Base-by-base conservation (phyloP, 2,113 vertebrate species). In the Erythrolamprus reginae region DNA sequence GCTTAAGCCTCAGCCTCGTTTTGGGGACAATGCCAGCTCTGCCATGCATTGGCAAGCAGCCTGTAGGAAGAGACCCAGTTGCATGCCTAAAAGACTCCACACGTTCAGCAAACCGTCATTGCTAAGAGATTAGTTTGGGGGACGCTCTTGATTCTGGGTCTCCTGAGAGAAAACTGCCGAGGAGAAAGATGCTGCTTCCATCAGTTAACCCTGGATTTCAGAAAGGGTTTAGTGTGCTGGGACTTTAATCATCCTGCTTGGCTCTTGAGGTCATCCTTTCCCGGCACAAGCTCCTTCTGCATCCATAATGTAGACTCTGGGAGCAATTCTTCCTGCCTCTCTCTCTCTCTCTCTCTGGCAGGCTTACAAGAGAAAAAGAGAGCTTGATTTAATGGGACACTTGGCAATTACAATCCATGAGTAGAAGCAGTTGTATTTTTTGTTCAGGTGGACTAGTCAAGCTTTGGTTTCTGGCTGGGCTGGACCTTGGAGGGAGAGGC, bases 371-470 rank as follows among this genome's bases (percentile, higher is more conserved):
- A 92, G 90, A 90, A 33, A 92, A 70, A 10, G 26, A 12, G 26
- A 4, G 58, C 42, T 93, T 92, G 86, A 93, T 94, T 92, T 91
- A 94, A 93, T 86, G 61, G 65, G 12, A 86, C 65, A 26, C 88
- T 51, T 15, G 55, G 91, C 90, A 91, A 87, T 53, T 10, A 90
- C 13, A 38, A 2, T 61, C 89, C 86, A 17, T 65, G 89, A 17
- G 89, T 61, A 5, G 94, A 92, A 85, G 87, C 42, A 92, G 70
- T 0, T 61, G 94, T 92, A 90, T 93, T 95, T 93, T 93, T 95
- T 93, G 94, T 94, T 84, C 90, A 93, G 0, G 12, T 93, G 93
- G 95, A 88, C 93, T 95, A 92, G 93, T 94, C 90, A 94, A 96
- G 90, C 10, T 47, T 47, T 83, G 42, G 4, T 12, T 12, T 47